Base-by-base conservation (phyloP, 2,797 vertebrate genomes). In the Triplophysa yarkandensis region DNA sequence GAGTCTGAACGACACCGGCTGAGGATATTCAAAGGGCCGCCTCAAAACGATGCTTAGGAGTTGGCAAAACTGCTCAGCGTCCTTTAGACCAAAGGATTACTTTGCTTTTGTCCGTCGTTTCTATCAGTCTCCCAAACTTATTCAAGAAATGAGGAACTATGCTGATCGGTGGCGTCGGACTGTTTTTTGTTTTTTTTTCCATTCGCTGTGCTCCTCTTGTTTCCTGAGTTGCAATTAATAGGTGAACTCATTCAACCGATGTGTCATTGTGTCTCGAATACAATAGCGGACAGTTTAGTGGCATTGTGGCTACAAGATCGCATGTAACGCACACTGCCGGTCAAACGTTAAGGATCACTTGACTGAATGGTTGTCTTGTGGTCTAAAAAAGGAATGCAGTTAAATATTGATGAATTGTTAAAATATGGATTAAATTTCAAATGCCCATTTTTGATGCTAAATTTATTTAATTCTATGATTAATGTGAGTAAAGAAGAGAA, bases 61-160 rank as follows among this genome's bases (percentile, higher is more conserved):
- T 83, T 88, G 88, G 81, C 80, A 81, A 84, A 91, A 84, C 84
- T 65, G 72, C 76, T 74, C 76, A 52, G 81, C 70, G 46, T 73
- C 76, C 36, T 83, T 71, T 67, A 61, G 55, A 80, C 76, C 73
- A 65, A 58, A 68, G 66, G 73, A 74, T 76, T 78, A 74, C 66
- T 67, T 21, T 77, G 57, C 71, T 70, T 77, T 83, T 74, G 69
- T 71, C 41, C 54, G 72, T 65, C 60, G 41, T 63, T 43, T 41
- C 43, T 21, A 32, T 67, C 72, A n/a, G 63, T 71, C 73, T 74
- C 52, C 71, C 27, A 39, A 61, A 68, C 62, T 68, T 68, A 62
- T 54, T 63, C 76, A 46, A 77, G 32, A 30, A 50, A 58, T 46
- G 44, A 73, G 46, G 36, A 54, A 66, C 46, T 76, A 36, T 68